Evolutionary conservation across 2,888 invertebrate species (phyloP), one percentile per base, ranked within the genome.

Genomic region (Habroteleia sp.): DNA sequence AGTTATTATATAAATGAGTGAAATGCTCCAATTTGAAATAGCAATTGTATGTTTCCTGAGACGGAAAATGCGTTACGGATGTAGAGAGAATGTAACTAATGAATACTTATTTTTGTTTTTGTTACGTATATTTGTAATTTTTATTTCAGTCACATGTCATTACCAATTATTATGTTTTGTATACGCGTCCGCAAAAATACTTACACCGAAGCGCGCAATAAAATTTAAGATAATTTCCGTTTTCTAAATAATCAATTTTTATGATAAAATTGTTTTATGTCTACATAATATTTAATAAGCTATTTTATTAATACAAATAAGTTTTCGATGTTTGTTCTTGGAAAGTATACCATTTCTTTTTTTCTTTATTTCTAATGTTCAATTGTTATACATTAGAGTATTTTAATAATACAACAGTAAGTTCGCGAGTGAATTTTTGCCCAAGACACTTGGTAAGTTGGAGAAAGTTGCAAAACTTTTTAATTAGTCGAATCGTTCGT

Each of bases 1-100:
- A 27, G 31, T 31, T 44, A 52, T 62, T 62, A 62, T 54, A 62
- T 69, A 60, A 69, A 62, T 54, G 46, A 60, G 54, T 62, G 60
- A 69, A 69, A 62, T 69, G 60, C 37, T 62, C 37, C 52, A 52
- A 60, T 60, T 69, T 31, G 37, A 44, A 37, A 42, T 35, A 29
- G 35, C 44, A 31, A 52, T 60, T 68, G 58, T 50, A 35, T 7
- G 60, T 44, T 58, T 27, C 58, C 50, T 27, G 50, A 56, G 42
- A 68, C 58, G 42, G 68, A 60, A 52, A 69, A 68, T 42, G 31
- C 14, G 33, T 58, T 58, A 33, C 33, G 33, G 14, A 58, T 33
- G 14, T 58, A 14, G 33, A 54, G 39, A 37, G 39, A 39, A 54
- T 41, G 52, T 16, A 56, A 56, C 54, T 56, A 37, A 52, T 52